These are phyloP conservation scores for Mylabris phalerata DNA, from an alignment of 1,140 invertebrate species.

Conservation along the genomic window DNA sequence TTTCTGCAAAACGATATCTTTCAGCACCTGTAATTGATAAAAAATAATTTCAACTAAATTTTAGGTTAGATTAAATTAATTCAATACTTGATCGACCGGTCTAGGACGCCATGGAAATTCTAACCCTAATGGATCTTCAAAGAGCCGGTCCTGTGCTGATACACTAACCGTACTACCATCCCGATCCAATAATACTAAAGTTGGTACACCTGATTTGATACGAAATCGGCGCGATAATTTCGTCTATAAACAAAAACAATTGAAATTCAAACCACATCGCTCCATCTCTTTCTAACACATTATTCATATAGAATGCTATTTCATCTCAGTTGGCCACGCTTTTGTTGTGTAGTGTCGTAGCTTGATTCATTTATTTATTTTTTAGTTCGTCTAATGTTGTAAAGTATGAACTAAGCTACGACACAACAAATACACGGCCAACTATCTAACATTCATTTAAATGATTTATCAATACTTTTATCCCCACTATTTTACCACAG, in stretches of 20 bases:
- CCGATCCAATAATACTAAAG: slow-evolving; percentile 65
- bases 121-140: slow-evolving; percentile 57
- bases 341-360: too few species aligned
- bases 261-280: too few species aligned
- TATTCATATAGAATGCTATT: too few species aligned
- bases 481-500: too few species aligned
- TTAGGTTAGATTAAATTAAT: background rate
- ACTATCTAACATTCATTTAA: too few species aligned
- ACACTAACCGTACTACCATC: slow-evolving; percentile 42
- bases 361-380: too few species aligned
- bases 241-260: slow-evolving; percentile 47
- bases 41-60: background rate
- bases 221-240: slow-evolving; percentile 61
- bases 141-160: slow-evolving; percentile 58
- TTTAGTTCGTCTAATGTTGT: too few species aligned
- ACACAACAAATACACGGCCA: too few species aligned
- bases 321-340: too few species aligned
- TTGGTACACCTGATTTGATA: slow-evolving; percentile 66
- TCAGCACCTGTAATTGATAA: slow-evolving; percentile 41
- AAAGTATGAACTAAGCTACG: too few species aligned
- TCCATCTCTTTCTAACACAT: too few species aligned
- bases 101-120: slow-evolving; percentile 68
- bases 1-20: slow-evolving; percentile 55
- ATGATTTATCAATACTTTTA: too few species aligned
- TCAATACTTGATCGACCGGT: slow-evolving; percentile 43